Percentiles rank a stretch among this genome's conserved stretches.
These are phyloP conservation scores for Passer domesticus DNA, from an alignment of 2,113 vertebrate species.

Conservation along the genomic window DNA sequence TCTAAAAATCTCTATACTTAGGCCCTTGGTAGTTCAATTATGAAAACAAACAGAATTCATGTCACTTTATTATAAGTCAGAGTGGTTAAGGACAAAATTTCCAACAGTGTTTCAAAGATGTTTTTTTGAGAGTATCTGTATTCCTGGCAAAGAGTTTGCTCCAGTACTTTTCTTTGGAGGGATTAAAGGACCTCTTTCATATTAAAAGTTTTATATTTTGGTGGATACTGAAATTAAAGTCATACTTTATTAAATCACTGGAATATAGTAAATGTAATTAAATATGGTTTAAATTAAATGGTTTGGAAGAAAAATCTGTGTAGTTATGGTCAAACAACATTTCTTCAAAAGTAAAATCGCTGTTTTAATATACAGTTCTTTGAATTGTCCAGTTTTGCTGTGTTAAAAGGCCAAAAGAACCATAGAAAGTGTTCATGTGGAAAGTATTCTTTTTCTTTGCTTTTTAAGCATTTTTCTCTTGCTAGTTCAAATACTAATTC, in stretches of 20 bases:
- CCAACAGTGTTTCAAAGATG: neutral
- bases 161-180: neutral
- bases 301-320: slow-evolving; percentile 4
- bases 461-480: neutral
- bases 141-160: neutral
- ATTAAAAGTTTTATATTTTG: neutral
- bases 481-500: neutral
- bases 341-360: neutral
- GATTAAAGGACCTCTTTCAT: neutral
- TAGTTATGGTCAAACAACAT: neutral
- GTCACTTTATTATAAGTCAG: neutral
- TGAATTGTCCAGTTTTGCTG: neutral
- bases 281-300: neutral
- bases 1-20: neutral
- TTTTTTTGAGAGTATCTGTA: neutral
- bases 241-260: neutral
- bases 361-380: neutral
- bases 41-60: neutral
- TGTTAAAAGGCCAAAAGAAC: neutral
- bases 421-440: neutral
- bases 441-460: neutral
- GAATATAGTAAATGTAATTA: neutral
- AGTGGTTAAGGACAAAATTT: slow-evolving; percentile 6
- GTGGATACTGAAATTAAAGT: slow-evolving; percentile 9
- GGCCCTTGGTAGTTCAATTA: neutral